Base-by-base conservation (phyloP, 2,797 vertebrate species). In the Notolepis coatsorum region DNA sequence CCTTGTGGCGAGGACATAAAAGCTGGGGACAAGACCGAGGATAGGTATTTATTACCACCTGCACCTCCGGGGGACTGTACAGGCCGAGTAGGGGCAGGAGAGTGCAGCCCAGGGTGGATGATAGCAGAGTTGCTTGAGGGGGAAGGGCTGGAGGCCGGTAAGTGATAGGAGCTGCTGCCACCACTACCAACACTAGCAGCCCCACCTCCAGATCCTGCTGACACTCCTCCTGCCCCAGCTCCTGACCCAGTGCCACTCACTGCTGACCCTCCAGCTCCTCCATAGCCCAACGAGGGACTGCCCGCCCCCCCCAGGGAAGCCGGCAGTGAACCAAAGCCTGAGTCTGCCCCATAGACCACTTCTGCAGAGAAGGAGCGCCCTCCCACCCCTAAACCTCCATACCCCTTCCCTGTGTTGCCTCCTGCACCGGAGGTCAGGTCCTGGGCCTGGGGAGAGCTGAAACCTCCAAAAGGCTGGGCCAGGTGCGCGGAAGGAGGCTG, bases 221-320 rank as follows among this genome's bases (percentile, higher is more conserved):
- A 78, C 62, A 73, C 82, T 60, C 81, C 72, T 46, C 80, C 86
- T 67, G 68, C 43, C 54, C 73, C 9, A 17, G 61, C 13, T 61
- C 75, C 81, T 20, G 87, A 78, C 15, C 71, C 39, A 10, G 82
- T 18, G 53, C 84, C 86, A 68, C 75, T 87, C 48, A 73, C 83
- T 27, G 83, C 57, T 45, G 91, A 82, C 57, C 78, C 80, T 12
- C 82, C 77, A 49, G 72, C 64, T 38, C 65, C 82, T 31, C 84
- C 92, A 45, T 95, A 97, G 25, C 89, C 94, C 53, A 95, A 75
- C 0, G 95, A 94, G 0, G 96, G 95, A 67, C 95, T 98, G 25
- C 91, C 89, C 0, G 93, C 87, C 58, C 88, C 91, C 58, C 86
- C 90, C 1, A 91, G 88, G 61, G 91, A 85, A 21, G 84, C 28